Evolutionary conservation across 2,888 invertebrate species (phyloP), one percentile per base, ranked within the genome.

Genomic region (Rhodophaea formosa): DNA sequence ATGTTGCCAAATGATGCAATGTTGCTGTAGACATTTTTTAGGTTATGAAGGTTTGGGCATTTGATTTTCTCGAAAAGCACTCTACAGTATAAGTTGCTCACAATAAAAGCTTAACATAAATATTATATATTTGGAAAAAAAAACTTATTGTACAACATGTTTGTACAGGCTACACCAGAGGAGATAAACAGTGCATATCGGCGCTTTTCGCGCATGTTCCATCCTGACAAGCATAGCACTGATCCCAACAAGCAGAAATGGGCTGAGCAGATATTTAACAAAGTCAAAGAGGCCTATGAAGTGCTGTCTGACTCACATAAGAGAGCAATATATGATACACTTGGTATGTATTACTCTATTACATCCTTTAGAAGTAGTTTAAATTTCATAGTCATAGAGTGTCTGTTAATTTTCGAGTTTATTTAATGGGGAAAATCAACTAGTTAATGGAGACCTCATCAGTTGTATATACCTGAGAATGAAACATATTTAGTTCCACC

Each of bases 101-200:
- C 23, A 23, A 2, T 3, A 23, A 23, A 23, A 23, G 23, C 5
- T 3, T 5, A 23, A 3, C 23, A 23, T 5, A 23, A 23, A 23
- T n/a, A n/a, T n/a, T n/a, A n/a, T n/a, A n/a, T n/a, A n/a, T n/a
- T n/a, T n/a, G n/a, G n/a, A n/a, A n/a, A n/a, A n/a, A n/a, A n/a
- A n/a, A n/a, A n/a, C n/a, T 23, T 23, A 3, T 23, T 23, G 2
- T 23, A 23, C 23, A 23, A 23, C 5, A 5, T 23, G 23, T 23
- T 23, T 12, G 17, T 88, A 53, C 79, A 99, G 99, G 99, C 99
- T 7, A 93, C 96, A 43, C 90, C 92, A 53, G 98, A 99, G 66
- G 98, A 99, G 85, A 98, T 99, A 67, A 97, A 95, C 75, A 95
- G 95, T 90, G 97, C 99, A 1, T 99, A 98, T 82, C 94, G 98